Base-by-base conservation (phyloP, 2,797 vertebrate species). In the Schizopygopsis pylzovi region DNA sequence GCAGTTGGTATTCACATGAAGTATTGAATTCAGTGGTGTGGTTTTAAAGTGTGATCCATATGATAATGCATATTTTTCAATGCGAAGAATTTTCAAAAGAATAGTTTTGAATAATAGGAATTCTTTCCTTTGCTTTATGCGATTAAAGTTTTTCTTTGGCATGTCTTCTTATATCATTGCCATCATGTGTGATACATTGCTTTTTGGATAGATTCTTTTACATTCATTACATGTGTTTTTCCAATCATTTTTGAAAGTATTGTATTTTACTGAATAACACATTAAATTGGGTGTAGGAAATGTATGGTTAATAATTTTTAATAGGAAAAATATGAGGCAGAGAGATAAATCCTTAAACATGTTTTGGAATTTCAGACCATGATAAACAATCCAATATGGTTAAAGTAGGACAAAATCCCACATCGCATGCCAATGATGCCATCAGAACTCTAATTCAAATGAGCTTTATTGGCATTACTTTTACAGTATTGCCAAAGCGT, bases 191-290 rank as follows among this genome's bases (percentile, higher is more conserved):
- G 20, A 25, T 54, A 1, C 33, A 33, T 33, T 33, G 33, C 33
- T 59, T 63, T 73, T n/a, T 43, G 4, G 7, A 16, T 13, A 39
- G 28, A 65, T 67, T 47, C 1, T 6, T 45, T 61, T 37, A 61
- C 11, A n/a, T 41, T 41, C 25, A 4, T 37, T 47, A 39, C 70
- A 47, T 72, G 49, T 54, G 18, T 8, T 75, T 83, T 41, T 11
- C 6, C 12, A 43, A 70, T 7, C 3, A 18, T 13, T 22, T 56
- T 41, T 71, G 37, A 28, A 41, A 33, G 33, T 65, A 8, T 47
- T 49, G 6, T 11, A 15, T 72, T 82, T 82, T 61, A 59, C 28
- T 15, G 4, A 83, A 65, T 76, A 83, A 76, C 75, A 65, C 61
- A 3, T 49, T 59, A 59, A 45, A 37, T 20, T 54, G 47, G 4